A percentile compares a stretch with the other conserved stretches of the same genome.
Evolutionary conservation across 2,888 invertebrate genomes (phyloP).

Genomic region (Eilema caniola): DNA sequence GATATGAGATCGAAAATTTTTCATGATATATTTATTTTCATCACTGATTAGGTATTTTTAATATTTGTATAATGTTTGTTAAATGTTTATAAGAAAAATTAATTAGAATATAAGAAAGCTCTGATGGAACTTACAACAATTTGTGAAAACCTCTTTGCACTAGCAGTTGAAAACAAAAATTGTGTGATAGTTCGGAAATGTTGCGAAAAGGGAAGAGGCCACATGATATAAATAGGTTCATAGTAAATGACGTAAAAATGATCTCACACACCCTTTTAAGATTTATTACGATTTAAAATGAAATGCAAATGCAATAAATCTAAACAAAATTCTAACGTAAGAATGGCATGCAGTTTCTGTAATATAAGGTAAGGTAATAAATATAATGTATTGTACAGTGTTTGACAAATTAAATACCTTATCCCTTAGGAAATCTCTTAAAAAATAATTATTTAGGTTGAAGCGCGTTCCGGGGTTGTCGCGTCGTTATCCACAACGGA

Average conservation of each 20-base stretch:
- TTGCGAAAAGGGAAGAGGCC: too few relatives aligned
- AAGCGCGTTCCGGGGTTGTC: neutral
- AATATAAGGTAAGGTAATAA: too few relatives aligned
- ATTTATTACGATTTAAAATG: too few relatives aligned
- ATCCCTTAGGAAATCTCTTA: constrained; percentile 6
- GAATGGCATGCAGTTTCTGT: neutral
- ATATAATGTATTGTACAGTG: neutral
- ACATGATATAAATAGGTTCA: too few relatives aligned
- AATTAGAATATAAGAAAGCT: neutral
- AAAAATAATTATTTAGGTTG: neutral
- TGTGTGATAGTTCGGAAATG: neutral
- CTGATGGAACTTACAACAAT: too few relatives aligned
- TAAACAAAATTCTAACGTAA: too few relatives aligned
- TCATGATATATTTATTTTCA: neutral
- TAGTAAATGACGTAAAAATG: too few relatives aligned
- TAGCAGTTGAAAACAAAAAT: neutral
- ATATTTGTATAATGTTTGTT: too few relatives aligned
- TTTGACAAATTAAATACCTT: neutral
- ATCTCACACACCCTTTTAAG: too few relatives aligned
- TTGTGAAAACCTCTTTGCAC: too few relatives aligned
- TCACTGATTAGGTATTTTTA: neutral
- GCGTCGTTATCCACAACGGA: neutral
- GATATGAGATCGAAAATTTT: neutral
- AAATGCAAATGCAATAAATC: too few relatives aligned
- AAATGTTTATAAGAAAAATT: neutral